A percentile compares a stretch with the other conserved stretches of the same genome.
These are phyloP conservation scores for Jaculus jaculus DNA, from an alignment of 2,113 vertebrate genomes.

Conservation along the genomic window DNA sequence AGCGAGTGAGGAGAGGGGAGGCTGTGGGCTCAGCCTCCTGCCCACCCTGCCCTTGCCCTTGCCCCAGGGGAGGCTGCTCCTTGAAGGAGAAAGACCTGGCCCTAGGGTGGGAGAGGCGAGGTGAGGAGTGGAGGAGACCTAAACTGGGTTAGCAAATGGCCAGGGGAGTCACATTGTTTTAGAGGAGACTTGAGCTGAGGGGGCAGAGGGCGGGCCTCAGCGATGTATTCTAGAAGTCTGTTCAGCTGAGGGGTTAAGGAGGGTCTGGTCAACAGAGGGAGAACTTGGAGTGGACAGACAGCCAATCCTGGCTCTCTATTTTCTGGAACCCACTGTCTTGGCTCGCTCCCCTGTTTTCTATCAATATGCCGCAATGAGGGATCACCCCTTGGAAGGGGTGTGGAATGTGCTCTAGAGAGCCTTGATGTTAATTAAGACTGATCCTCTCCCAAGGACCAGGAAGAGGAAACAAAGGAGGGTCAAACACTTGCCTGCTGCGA, in stretches of 20 bases:
- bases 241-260: neutral
- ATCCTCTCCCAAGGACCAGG: neutral
- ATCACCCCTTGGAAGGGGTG: neutral
- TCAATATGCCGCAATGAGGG: neutral
- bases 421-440: neutral
- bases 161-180: neutral
- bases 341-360: neutral
- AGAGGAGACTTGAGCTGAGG: neutral
- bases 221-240: neutral
- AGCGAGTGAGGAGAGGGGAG: neutral
- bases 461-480: constrained; percentile 4
- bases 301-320: neutral
- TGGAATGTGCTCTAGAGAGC: neutral
- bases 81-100: neutral
- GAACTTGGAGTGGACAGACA: neutral
- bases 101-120: neutral
- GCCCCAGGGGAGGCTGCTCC: neutral
- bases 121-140: neutral
- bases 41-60: neutral
- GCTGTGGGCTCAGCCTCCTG: neutral
- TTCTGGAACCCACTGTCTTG: rapidly evolving
- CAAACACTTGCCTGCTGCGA: rapidly evolving
- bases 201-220: neutral
- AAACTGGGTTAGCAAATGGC: neutral
- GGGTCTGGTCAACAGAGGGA: neutral